Percentiles rank a stretch among this genome's conserved stretches.
These are phyloP conservation scores for Porphyrio hochstetteri DNA, from an alignment of 2,113 vertebrate genomes.

Conservation along the genomic window DNA sequence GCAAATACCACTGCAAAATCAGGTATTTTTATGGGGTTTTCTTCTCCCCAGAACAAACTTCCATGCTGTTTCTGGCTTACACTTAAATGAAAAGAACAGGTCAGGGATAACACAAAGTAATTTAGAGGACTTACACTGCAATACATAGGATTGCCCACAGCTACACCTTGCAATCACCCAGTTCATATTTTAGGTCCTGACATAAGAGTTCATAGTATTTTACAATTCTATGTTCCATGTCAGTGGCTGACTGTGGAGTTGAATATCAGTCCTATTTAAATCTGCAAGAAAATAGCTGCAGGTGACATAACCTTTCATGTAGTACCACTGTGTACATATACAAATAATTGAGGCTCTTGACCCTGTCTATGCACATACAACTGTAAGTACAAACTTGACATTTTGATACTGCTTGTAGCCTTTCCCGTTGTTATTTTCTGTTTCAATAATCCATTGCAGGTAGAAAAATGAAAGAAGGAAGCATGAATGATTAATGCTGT, in stretches of 20 bases:
- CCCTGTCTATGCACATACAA: slow-evolving; percentile 92
- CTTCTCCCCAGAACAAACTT: neutral
- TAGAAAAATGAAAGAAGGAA: slow-evolving; percentile 90
- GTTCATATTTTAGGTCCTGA: slow-evolving; percentile 81
- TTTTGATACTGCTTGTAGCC: slow-evolving; percentile 96
- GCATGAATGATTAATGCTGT: slow-evolving; percentile 99
- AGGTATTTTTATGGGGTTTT: neutral
- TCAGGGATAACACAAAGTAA: slow-evolving; percentile 70
- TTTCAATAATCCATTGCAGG: slow-evolving; percentile 99
- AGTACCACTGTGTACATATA: slow-evolving; percentile 90
- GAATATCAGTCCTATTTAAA: slow-evolving; percentile 88
- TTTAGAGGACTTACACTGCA: slow-evolving; percentile 60
- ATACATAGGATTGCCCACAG: slow-evolving; percentile 73
- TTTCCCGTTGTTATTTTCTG: slow-evolving; percentile 96
- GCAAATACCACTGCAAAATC: neutral
- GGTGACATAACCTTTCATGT: slow-evolving; percentile 99
- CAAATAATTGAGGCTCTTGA: slow-evolving; percentile 99
- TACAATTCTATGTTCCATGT: slow-evolving; percentile 84
- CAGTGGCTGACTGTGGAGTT: slow-evolving; percentile 81
- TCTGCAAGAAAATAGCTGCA: slow-evolving; percentile 93
- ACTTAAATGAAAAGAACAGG: slow-evolving; percentile 70
- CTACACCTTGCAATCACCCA: slow-evolving; percentile 80
- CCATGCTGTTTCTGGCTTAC: slow-evolving; percentile 53
- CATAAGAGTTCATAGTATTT: slow-evolving; percentile 77
- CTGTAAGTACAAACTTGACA: slow-evolving; percentile 99